Conservation (phyloP, 2,113 vertebrate genomes). For the Erythrocercus mccallii region DNA sequence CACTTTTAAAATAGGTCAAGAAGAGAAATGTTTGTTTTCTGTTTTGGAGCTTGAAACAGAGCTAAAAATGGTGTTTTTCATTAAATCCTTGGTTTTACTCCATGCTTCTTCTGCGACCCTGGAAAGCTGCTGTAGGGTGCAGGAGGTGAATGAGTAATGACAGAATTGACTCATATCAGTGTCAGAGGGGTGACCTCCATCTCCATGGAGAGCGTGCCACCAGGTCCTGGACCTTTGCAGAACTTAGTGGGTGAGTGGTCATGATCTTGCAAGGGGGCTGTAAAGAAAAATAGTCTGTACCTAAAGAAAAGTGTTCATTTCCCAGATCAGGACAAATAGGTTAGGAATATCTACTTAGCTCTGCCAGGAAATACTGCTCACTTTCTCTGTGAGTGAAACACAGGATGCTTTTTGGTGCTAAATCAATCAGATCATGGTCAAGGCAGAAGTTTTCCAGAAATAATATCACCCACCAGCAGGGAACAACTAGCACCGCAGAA, state of each 20-base stretch:
- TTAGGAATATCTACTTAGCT: neutral
- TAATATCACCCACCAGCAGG: neutral
- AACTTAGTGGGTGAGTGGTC: neutral
- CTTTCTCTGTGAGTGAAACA: neutral
- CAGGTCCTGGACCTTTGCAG: neutral
- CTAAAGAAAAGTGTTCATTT: neutral
- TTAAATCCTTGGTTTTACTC: neutral
- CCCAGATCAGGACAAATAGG: neutral
- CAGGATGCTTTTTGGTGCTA: neutral
- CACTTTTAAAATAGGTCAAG: neutral
- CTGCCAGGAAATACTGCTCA: neutral
- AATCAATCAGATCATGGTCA: neutral
- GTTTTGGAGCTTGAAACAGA: neutral
- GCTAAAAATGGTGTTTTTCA: neutral
- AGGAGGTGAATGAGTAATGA: neutral
- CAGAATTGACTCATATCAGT: neutral
- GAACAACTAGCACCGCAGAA: neutral
- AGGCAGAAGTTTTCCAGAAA: neutral
- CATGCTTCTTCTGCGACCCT: neutral
- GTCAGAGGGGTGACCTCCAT: neutral
- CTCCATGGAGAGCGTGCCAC: fast-evolving
- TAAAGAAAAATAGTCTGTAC: neutral
- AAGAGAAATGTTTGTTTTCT: neutral
- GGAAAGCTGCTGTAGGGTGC: neutral
- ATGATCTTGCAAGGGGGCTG: neutral